Percentiles rank a stretch among this genome's conserved stretches.
Evolutionary conservation across 2,888 invertebrate genomes (phyloP).

Genomic region (Tetrapedia diversipes): DNA sequence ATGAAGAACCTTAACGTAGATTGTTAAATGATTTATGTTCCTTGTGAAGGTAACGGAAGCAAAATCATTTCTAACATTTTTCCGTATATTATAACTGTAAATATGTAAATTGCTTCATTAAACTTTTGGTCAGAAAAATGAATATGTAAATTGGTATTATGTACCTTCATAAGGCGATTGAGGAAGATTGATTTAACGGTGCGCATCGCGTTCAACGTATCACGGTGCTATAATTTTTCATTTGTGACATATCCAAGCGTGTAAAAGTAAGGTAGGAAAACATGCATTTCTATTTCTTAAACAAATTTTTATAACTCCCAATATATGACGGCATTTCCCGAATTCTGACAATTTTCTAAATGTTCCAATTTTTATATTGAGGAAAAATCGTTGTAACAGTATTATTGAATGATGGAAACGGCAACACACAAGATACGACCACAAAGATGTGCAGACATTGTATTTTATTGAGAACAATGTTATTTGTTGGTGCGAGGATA

Average conservation of each 20-base stretch:
- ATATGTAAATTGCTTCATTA: slow-evolving; percentile 54
- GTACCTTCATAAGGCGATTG: slow-evolving; percentile 43
- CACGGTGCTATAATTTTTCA: slow-evolving; percentile 60
- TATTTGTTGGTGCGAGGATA: slow-evolving; percentile 76
- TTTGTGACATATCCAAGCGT: slow-evolving; percentile 48
- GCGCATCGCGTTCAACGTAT: slow-evolving; percentile 53
- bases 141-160: slow-evolving; percentile 47
- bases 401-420: slow-evolving; percentile 59
- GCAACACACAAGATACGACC: slow-evolving; percentile 55
- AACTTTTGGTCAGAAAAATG: slow-evolving; percentile 25
- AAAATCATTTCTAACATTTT: slow-evolving; percentile 24
- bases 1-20: slow-evolving; percentile 40
- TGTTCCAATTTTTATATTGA: slow-evolving; percentile 29
- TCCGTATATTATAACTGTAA: slow-evolving; percentile 49
- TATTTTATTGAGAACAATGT: slow-evolving; percentile 69
- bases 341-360: slow-evolving; percentile 31
- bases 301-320: slow-evolving; percentile 13
- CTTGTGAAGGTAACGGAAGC: slow-evolving; percentile 48
- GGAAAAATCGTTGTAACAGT: slow-evolving; percentile 61
- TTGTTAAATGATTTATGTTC: slow-evolving; percentile 21
- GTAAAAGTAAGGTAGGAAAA: slow-evolving; percentile 40
- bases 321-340: slow-evolving; percentile 6
- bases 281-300: slow-evolving; percentile 36
- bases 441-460: slow-evolving; percentile 67
- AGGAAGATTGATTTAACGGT: slow-evolving; percentile 33